phyloP scores from a whole-genome alignment of 2,888 invertebrate species.

The Chesias legatella region DNA sequence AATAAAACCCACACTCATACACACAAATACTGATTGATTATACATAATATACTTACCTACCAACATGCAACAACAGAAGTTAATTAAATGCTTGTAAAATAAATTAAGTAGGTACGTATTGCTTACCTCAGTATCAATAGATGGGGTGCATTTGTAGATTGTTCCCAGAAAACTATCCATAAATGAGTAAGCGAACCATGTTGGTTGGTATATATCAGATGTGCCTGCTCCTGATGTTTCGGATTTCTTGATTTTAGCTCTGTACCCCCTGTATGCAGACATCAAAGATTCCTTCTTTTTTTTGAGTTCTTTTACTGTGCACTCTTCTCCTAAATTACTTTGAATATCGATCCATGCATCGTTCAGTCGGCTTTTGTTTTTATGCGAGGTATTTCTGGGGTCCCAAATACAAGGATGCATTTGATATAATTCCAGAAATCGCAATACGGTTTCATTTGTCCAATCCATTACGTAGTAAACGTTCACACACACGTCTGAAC shows the following conservation, averaged over 20 bases:
- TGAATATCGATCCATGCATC: constrained; percentile 22
- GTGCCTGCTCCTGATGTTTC: constrained; percentile 1
- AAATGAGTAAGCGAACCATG: constrained; percentile 11
- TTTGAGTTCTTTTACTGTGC: constrained; percentile 21
- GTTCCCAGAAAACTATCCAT: constrained; percentile 8
- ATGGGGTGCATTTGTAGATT: constrained; percentile 1
- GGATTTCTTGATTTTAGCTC: constrained; percentile 8
- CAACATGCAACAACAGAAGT: too few relatives aligned
- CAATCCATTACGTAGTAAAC: constrained; percentile 7
- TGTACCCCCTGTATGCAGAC: constrained; percentile 23
- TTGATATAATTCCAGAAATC: constrained; percentile 17
- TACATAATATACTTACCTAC: too few relatives aligned
- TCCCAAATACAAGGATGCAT: constrained; percentile 25
- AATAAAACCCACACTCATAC: too few relatives aligned
- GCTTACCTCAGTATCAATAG: too few relatives aligned
- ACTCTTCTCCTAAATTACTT: constrained; percentile 15
- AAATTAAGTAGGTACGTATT: too few relatives aligned
- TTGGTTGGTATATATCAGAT: constrained; percentile 2
- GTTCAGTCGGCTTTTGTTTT: constrained; percentile 7
- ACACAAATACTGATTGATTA: too few relatives aligned
- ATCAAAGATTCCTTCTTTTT: constrained; percentile 27
- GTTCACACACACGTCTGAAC: too few relatives aligned
- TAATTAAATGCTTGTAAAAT: too few relatives aligned
- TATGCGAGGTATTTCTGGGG: constrained; percentile 12
- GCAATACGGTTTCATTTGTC: constrained; percentile 6